Base-by-base conservation (phyloP, 2,888 invertebrate genomes). In the Microplitis manilae region DNA sequence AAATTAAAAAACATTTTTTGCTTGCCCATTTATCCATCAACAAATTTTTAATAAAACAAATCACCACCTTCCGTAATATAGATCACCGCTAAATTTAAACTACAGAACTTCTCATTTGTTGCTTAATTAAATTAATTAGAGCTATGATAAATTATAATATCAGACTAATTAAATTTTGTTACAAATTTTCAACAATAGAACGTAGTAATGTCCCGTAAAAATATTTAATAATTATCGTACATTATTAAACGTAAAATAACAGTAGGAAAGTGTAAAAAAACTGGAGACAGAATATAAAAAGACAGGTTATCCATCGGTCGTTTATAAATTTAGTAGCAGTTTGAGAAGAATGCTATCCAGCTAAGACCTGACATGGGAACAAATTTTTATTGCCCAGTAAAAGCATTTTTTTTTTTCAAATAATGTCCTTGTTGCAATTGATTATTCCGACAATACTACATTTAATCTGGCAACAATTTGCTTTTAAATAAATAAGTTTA, bases 291-390 rank as follows among this genome's bases (percentile, higher is more conserved):
- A n/a, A 40, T 62, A 62, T 39, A 20, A n/a, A 38, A 40, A 38
- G 38, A 40, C n/a, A 17, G 75, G 69, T 64, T 70, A 64, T 70
- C 65, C 38, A 38, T 64, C 68, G 71, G 76, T 76, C 71, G 76
- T 72, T 76, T 72, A 38, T 20, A 72, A 67, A 76, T 76, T 76
- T 76, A 68, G 72, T 69, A 69, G 64, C 71, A 5, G n/a, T 30
- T 72, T 60, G 40, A 72, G 71, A 76, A 71, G 71, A 60, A 71
- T 76, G 71, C 17, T 8, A 71, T 65, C 65, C 65, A 38, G 74
- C 59, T 75, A 64, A 64, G 69, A 75, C 69, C 64, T 71, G 59
- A 76, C 71, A 65, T 71, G 76, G 71, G 71, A 67, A 76, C 76
- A 76, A 76, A 76, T 76, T 76, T 76, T 76, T 70, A 75, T 70